Percentiles rank a stretch among this genome's conserved stretches.
phyloP scores from a whole-genome alignment of 2,113 vertebrate genomes.

The Aegotheles bennettii region DNA sequence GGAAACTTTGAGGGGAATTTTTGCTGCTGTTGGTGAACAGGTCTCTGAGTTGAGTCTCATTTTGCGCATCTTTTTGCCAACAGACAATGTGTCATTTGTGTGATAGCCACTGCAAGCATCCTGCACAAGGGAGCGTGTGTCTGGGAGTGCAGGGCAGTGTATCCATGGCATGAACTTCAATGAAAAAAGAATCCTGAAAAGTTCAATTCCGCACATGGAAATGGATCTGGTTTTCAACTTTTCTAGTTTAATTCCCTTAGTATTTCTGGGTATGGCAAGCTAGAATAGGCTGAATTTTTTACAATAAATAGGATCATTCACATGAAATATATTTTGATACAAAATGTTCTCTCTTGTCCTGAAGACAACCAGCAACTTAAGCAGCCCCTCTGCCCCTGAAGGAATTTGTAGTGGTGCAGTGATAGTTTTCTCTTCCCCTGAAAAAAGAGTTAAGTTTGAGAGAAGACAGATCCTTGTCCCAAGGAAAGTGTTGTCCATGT shows the following conservation, averaged over 20 bases:
- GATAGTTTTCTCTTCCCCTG: neutral
- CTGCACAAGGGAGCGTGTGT: neutral
- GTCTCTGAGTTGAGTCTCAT: neutral
- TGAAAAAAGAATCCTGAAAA: neutral
- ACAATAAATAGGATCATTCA: neutral
- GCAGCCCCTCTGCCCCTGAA: neutral
- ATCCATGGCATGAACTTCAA: neutral
- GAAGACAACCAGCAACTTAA: neutral
- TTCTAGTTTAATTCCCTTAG: neutral
- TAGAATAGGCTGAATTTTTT: neutral
- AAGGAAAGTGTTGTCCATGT: neutral
- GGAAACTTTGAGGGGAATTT: neutral
- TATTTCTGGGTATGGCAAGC: neutral
- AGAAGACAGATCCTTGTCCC: conserved; percentile 35
- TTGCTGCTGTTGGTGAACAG: neutral
- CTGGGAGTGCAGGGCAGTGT: neutral
- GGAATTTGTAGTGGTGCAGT: neutral
- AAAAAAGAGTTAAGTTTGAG: neutral
- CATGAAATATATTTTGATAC: neutral
- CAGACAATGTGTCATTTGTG: neutral
- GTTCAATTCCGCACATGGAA: neutral
- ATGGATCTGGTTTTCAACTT: neutral
- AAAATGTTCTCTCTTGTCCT: neutral
- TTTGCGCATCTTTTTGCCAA: neutral
- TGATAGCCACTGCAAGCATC: neutral